These are phyloP conservation scores for Cheilinus undulatus DNA, from an alignment of 2,113 vertebrate genomes.

Conservation along the genomic window DNA sequence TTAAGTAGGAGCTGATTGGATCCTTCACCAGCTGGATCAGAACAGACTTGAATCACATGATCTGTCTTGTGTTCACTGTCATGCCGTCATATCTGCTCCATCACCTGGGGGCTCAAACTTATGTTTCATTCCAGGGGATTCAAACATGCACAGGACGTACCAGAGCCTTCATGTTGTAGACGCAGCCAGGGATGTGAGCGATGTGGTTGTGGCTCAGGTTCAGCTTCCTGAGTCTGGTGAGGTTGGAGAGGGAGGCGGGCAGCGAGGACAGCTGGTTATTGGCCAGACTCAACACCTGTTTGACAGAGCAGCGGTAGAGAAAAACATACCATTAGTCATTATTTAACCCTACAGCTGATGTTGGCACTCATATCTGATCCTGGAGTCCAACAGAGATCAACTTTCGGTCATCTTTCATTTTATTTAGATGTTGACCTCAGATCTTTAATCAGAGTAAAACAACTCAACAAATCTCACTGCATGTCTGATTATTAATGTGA, in stretches of 20 bases:
- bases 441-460: too few relatives aligned
- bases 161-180: slow-evolving; percentile 87
- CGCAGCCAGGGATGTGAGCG: slow-evolving; percentile 86
- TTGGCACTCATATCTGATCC: neutral
- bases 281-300: slow-evolving; percentile 87
- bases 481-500: too few relatives aligned
- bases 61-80: too few relatives aligned
- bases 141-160: too few relatives aligned
- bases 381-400: neutral
- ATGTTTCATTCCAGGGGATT: too few relatives aligned
- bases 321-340: neutral
- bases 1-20: neutral
- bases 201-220: slow-evolving; percentile 93
- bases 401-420: neutral
- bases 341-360: neutral
- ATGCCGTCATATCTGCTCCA: too few relatives aligned
- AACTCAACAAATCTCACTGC: too few relatives aligned
- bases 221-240: slow-evolving; percentile 87
- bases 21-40: too few relatives aligned
- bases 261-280: slow-evolving; percentile 89
- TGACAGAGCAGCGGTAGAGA: neutral
- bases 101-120: too few relatives aligned
- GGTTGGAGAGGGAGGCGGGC: slow-evolving; percentile 82
- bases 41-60: too few relatives aligned
- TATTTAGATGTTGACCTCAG: too few relatives aligned